Percentiles rank a stretch among this genome's conserved stretches.
These are phyloP conservation scores for Puntigrus tetrazona DNA, from an alignment of 2,113 vertebrate genomes.

Conservation along the genomic window DNA sequence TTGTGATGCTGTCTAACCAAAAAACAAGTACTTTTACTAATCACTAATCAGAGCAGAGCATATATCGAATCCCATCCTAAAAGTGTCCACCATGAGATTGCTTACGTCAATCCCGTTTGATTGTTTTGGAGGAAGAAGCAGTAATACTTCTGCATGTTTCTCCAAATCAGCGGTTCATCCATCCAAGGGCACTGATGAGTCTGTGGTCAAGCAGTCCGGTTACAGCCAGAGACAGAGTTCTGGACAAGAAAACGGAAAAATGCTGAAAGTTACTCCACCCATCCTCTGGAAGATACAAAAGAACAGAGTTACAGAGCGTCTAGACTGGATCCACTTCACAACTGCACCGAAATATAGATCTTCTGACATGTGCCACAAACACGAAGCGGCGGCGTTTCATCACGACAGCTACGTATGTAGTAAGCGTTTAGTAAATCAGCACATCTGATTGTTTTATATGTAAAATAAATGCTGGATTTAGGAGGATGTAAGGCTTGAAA, in stretches of 20 bases:
- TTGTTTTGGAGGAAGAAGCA: background rate
- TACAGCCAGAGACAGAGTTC: background rate
- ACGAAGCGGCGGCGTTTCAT: background rate
- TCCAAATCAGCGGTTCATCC: conserved; percentile 6
- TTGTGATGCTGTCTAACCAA: background rate
- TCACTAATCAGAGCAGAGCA: background rate
- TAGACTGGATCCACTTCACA: background rate
- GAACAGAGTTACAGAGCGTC: background rate
- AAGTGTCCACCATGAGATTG: background rate
- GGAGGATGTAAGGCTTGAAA: conserved; percentile 59
- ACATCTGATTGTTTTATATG: conserved; percentile 48
- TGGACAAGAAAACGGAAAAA: conserved; percentile 27
- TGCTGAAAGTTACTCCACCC: background rate
- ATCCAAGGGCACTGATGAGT: background rate
- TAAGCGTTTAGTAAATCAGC: conserved; percentile 7
- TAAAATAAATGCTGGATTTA: conserved; percentile 32
- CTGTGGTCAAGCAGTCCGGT: conserved; percentile 5
- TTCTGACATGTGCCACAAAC: background rate
- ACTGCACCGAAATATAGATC: background rate
- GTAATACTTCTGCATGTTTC: background rate
- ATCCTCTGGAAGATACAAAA: background rate
- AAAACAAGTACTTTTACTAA: background rate
- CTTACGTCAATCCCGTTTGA: background rate
- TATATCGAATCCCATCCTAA: background rate
- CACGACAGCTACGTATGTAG: background rate